These are phyloP conservation scores for Alligator sinensis DNA, from an alignment of 2,113 vertebrate species.

Conservation along the genomic window DNA sequence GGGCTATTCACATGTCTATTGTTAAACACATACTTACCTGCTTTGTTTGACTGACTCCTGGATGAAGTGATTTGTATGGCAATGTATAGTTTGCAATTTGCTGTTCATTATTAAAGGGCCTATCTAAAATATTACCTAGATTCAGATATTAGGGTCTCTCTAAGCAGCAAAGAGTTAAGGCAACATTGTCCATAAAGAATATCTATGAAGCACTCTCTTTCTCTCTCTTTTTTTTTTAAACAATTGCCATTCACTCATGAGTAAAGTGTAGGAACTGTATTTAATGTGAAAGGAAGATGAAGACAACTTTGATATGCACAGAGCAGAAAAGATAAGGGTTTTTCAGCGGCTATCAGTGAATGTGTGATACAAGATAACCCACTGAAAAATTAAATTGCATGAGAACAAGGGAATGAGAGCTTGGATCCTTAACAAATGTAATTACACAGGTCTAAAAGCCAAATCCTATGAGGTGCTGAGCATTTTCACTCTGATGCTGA, in stretches of 20 bases:
- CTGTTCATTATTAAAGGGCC: background rate
- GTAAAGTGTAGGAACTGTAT: background rate
- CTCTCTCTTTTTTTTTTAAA: background rate
- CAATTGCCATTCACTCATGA: background rate
- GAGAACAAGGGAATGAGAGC: background rate
- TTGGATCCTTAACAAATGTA: background rate
- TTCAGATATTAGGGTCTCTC: background rate
- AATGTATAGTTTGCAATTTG: background rate
- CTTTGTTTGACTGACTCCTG: background rate
- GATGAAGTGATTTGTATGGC: background rate
- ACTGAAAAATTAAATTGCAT: background rate
- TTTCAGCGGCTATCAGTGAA: accelerated
- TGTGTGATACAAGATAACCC: background rate
- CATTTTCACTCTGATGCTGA: background rate
- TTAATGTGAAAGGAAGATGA: background rate
- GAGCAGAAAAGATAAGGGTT: background rate
- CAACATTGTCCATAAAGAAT: background rate
- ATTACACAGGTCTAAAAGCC: background rate
- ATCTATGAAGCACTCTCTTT: background rate
- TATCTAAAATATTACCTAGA: background rate
- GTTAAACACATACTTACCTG: background rate
- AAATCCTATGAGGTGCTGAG: background rate
- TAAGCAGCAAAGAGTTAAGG: background rate
- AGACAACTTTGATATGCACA: background rate
- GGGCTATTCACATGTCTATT: background rate